Conservation (phyloP, 2,888 invertebrate species). For the Micropterix aruncella region DNA sequence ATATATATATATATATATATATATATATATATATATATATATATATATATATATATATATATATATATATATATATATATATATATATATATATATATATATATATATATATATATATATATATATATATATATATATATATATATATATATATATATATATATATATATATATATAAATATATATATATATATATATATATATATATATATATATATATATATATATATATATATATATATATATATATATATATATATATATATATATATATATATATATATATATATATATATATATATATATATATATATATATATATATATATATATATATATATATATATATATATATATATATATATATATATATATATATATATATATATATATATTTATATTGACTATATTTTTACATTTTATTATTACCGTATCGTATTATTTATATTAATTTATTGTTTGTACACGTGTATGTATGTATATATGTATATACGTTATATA, state of each 20-base stretch:
- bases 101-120: neutral
- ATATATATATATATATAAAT: neutral
- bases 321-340: neutral
- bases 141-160: neutral
- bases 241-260: neutral
- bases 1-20: neutral
- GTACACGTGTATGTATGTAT: neutral
- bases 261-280: neutral
- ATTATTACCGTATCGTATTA: no score
- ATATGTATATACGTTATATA: no score
- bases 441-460: no score
- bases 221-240: neutral
- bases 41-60: no score
- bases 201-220: neutral
- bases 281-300: neutral
- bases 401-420: no score
- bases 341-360: neutral
- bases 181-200: neutral
- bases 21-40: neutral
- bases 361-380: neutral
- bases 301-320: neutral
- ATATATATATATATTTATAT: neutral
- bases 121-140: neutral
- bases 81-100: slow-evolving; percentile 3
- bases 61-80: slow-evolving; percentile 4